These are phyloP conservation scores for Halocynthia aurantium DNA, from an alignment of 23 tunicate species.

Conservation along the genomic window DNA sequence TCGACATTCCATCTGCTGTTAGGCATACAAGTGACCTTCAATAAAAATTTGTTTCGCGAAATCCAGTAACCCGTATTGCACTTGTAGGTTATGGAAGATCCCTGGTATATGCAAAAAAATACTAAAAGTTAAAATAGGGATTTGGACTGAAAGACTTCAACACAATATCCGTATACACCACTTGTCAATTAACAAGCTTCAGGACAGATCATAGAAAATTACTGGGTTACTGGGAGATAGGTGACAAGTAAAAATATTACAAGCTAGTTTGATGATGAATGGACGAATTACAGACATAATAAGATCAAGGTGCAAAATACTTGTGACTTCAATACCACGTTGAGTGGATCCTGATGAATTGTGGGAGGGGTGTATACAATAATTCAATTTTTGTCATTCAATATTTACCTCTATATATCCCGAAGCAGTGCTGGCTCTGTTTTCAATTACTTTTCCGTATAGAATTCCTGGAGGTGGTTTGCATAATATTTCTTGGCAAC, in stretches of 20 bases:
- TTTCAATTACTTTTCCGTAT: conserved; percentile 27
- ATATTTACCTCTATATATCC: conserved; percentile 16
- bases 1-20: conserved; percentile 42
- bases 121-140: too few species aligned
- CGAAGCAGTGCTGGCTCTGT: conserved; percentile 16
- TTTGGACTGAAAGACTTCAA: background rate
- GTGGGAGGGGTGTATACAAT: background rate
- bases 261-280: too few species aligned
- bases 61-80: conserved; percentile 76
- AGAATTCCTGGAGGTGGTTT: conserved; percentile 23
- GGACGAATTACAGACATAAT: too few species aligned
- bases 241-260: too few species aligned
- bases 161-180: background rate
- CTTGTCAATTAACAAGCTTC: background rate
- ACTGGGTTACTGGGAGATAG: too few species aligned
- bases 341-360: too few species aligned
- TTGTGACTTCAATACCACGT: too few species aligned
- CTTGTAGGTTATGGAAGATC: conserved; percentile 13
- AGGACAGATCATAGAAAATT: background rate
- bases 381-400: background rate
- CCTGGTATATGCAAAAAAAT: too few species aligned
- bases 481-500: conserved; percentile 39
- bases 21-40: conserved; percentile 25
- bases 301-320: too few species aligned
- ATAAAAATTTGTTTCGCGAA: background rate